Base-by-base conservation (phyloP, 2,888 invertebrate species). In the Chaetogeoica ovagalla region DNA sequence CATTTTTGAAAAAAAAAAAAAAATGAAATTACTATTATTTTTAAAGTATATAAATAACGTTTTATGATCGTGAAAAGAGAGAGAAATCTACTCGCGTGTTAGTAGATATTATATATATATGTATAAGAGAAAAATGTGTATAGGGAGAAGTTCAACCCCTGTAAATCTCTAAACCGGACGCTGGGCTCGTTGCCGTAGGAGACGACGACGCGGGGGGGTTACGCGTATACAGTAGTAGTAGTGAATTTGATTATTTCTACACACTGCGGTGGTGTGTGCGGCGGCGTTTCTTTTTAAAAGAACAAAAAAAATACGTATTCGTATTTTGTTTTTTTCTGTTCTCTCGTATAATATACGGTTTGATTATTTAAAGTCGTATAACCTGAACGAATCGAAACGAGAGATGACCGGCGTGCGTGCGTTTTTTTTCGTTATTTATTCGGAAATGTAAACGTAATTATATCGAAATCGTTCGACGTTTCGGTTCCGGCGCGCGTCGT, bases 1-100 rank as follows among this genome's bases (percentile, higher is more conserved):
- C 11, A 15, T 43, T 48, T 63, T 65, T 62, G 5, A 7, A 39
- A 23, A 71, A 59, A 70, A 57, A 57, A 68, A 65, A 6, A 43
- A 76, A 62, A 69, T 39, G 48, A 77, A 60, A 77, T 77, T 21
- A 69, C 59, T 77, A 69, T 77, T 77, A 77, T 60, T 77, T 77
- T 77, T 60, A 77, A 48, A 75, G 68, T 75, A 68, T 75, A 75
- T 75, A 75, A 77, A 77, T 77, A 77, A 77, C 30, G 52, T 77
- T 77, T 77, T 77, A 77, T 48, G 76, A 77, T 59, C 59, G 37
- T n/a, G n/a, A n/a, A n/a, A n/a, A n/a, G n/a, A n/a, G n/a, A n/a
- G n/a, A n/a, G n/a, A n/a, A n/a, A n/a, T n/a, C n/a, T 52, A 21
- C 75, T 39, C 23, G 19, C 57, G 17, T 39, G 23, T 71, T 8